These are phyloP conservation scores for Pseudorasbora parva DNA, from an alignment of 2,113 vertebrate genomes.

Conservation along the genomic window DNA sequence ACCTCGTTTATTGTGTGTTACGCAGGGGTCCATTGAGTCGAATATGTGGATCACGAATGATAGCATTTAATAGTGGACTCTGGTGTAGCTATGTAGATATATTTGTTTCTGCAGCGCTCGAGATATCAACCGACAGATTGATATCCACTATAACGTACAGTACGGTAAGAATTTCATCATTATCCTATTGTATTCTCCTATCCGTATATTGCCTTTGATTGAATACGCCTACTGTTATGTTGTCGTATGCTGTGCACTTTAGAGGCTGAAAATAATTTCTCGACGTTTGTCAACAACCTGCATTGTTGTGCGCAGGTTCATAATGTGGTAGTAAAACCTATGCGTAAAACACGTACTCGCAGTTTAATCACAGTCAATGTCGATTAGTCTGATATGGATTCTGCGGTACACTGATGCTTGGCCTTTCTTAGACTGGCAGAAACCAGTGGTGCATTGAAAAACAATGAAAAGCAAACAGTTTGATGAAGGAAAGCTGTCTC, in stretches of 20 bases:
- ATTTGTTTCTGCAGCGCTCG: slow-evolving; percentile 3
- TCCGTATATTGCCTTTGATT: neutral
- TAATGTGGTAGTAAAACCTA: neutral
- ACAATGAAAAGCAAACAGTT: slow-evolving; percentile 15
- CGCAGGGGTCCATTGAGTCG: neutral
- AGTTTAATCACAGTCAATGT: neutral
- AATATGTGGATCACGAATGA: slow-evolving; percentile 6
- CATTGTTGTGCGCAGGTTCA: neutral
- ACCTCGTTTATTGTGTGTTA: slow-evolving; percentile 31
- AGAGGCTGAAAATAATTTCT: too few relatives aligned
- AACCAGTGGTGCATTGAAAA: neutral
- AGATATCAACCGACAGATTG: slow-evolving; percentile 8
- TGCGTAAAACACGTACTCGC: neutral
- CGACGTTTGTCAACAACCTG: neutral
- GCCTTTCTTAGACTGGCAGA: slow-evolving; percentile 4
- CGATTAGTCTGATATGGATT: neutral
- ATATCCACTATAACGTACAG: neutral
- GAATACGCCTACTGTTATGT: neutral
- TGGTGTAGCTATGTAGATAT: slow-evolving; percentile 21
- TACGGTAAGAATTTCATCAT: slow-evolving; percentile 24
- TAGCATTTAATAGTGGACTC: neutral
- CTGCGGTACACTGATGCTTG: neutral
- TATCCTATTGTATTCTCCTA: neutral
- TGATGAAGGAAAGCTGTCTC: neutral
- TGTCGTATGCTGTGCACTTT: neutral